Conservation (phyloP, 30 jellyfish, hydroid and myxozoan genomes). For the Aurelia coerulea region DNA sequence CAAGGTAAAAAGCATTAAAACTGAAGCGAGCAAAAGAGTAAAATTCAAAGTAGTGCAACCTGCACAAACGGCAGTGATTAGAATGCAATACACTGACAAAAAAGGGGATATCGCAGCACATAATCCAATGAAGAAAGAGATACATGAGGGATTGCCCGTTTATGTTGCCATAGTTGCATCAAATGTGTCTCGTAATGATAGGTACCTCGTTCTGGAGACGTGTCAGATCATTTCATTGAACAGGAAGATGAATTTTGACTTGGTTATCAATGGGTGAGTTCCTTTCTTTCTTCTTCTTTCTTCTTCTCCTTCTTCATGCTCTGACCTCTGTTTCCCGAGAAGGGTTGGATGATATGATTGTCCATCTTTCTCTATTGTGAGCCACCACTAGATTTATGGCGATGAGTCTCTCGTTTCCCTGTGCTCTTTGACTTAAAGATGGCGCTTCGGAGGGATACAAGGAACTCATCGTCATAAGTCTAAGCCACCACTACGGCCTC, state of each 20-base stretch:
- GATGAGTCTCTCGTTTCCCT: too few relatives aligned
- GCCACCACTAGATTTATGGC: too few relatives aligned
- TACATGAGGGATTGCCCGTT: constrained; percentile 39
- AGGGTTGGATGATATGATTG: too few relatives aligned
- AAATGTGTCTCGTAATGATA: background rate
- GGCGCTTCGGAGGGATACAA: too few relatives aligned
- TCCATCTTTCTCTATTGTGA: too few relatives aligned
- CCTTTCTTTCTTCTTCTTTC: too few relatives aligned
- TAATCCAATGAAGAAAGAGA: constrained; percentile 11
- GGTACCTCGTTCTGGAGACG: constrained; percentile 35
- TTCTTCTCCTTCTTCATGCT: too few relatives aligned
- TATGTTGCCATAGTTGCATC: constrained; percentile 11
- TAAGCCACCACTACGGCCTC: too few relatives aligned
- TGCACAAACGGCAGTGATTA: background rate
- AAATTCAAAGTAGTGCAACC: constrained; percentile 14
- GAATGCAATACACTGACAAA: constrained; percentile 39
- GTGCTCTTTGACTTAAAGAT: too few relatives aligned
- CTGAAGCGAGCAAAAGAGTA: background rate
- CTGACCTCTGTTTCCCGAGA: too few relatives aligned
- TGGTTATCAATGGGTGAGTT: too few relatives aligned
- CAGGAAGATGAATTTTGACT: background rate
- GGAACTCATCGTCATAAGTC: too few relatives aligned
- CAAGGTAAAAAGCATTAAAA: background rate
- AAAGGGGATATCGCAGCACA: constrained; percentile 4
- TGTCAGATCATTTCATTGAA: constrained; percentile 29